Base-by-base conservation (phyloP, 2,113 vertebrate genomes). In the Onychostoma macrolepis region DNA sequence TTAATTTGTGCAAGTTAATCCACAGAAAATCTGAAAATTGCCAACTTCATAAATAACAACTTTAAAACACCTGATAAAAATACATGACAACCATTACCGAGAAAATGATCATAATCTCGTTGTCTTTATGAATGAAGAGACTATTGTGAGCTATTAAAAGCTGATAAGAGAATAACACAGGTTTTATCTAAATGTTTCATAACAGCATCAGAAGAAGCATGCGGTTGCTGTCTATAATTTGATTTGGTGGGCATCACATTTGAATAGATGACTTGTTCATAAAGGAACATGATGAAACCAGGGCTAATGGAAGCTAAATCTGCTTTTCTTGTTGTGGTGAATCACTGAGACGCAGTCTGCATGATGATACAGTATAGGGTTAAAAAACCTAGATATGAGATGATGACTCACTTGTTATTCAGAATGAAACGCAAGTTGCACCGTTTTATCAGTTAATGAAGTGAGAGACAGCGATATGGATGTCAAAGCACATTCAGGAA, bases 161-260 rank as follows among this genome's bases (percentile, higher is more conserved):
- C 30, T 69, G 79, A 65, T 30, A 30, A 45, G 24, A 58, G 50
- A 80, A 83, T 56, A 77, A 50, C 53, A 6, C 67, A 71, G 43
- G 56, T 53, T 36, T 36, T 77, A 89, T 88, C 74, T 85, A 86
- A 90, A 92, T 82, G 87, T 90, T 89, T 91, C 28, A 90, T 79
- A 89, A 53, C 67, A 84, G 82, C 53, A 19, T 45, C 76, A 67
- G 84, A 30, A 86, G 77, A 85, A 88, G 84, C 77, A n/a, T 76
- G 80, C 28, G 69, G 76, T 50, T 86, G 75, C 63, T 84, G 75
- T 56, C 84, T 69, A 89, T 86, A 45, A 88, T 89, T 80, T 81
- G 79, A 89, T 86, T 88, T 86, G 69, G 76, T 78, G 65, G 38
- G 15, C 5, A 12, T 75, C 65, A n/a, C 24, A 76, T 72, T 74